Evolutionary conservation across 2,113 vertebrate species (phyloP), one percentile per base, ranked within the genome.

Genomic region (Alaudala cheleensis): DNA sequence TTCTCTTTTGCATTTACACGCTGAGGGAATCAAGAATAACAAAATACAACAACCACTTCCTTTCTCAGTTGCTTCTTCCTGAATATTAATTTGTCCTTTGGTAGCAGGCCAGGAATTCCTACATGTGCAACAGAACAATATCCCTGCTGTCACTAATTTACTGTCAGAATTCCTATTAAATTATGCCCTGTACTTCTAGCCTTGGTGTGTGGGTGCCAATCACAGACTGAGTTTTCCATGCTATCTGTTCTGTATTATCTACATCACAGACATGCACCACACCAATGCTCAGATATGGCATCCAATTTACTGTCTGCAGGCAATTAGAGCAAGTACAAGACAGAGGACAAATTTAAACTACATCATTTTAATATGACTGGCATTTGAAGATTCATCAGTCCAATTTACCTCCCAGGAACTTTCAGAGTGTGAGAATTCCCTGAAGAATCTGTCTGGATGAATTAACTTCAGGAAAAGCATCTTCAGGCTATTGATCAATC

Each of bases 291-390:
- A 81, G 79, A 80, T 61, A 53, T 2, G 34, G 14, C 64, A 86
- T 71, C 49, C 37, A 67, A 79, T 90, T 90, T 81, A 53, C 78
- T 79, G 26, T 79, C 78, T 87, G 49, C 4, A 60, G 76, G 67
- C 88, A 92, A 74, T 93, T 90, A 92, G 3, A 92, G 26, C 26
- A 92, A 90, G 50, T 77, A 90, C 42, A 73, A 88, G 86, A 69
- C 9, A 88, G 71, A 94, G 20, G 31, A 94, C 33, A 90, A 81
- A 93, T 94, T 94, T 78, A 86, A 95, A 78, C 39, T 58, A 70
- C 33, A 73, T 81, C 34, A 70, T 92, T 83, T 62, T 73, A 73
- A 83, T 90, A 47, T 70, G 89, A 78, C 29, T 94, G 94, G 29
- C 42, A 85, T 78, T 81, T 83, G 51, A 93, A 90, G 54, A 90